Percentiles rank a stretch among this genome's conserved stretches.
These are phyloP conservation scores for Aselliscus stoliczkanus DNA, from an alignment of 2,797 vertebrate genomes.

Conservation along the genomic window DNA sequence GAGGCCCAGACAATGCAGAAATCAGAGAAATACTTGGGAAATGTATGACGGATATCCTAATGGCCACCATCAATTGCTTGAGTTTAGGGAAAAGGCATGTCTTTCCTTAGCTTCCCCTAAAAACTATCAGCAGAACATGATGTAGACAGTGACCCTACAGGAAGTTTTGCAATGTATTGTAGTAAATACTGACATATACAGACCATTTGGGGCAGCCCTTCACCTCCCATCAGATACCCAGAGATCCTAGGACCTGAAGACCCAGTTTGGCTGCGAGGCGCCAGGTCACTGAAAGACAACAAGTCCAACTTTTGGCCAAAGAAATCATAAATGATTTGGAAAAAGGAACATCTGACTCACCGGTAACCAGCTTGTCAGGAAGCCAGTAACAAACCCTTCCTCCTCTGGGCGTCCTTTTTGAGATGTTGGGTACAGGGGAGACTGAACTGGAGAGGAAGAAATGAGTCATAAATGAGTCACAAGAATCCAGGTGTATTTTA, in stretches of 20 bases:
- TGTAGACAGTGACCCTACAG: background rate
- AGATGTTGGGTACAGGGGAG: background rate
- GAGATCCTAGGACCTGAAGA: background rate
- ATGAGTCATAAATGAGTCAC: background rate
- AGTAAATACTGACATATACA: background rate
- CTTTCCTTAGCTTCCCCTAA: background rate
- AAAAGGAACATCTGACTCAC: constrained; percentile 25
- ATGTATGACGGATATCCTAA: background rate
- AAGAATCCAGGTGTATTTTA: background rate
- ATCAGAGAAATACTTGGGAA: background rate
- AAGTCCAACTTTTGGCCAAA: background rate
- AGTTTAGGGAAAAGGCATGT: background rate
- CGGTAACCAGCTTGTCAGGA: constrained; percentile 14
- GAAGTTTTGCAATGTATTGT: too few species aligned
- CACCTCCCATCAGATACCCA: background rate
- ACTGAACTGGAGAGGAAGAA: constrained; percentile 31
- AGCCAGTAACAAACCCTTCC: background rate
- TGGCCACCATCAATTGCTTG: background rate
- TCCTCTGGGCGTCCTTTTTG: background rate
- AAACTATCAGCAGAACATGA: background rate
- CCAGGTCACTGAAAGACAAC: background rate
- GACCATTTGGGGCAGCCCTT: background rate
- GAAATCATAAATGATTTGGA: background rate
- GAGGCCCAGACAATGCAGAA: background rate
- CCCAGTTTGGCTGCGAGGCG: background rate